Percentiles rank a stretch among this genome's conserved stretches.
Conservation (phyloP, 2,888 invertebrate species). For the Lamproptera curius region DNA sequence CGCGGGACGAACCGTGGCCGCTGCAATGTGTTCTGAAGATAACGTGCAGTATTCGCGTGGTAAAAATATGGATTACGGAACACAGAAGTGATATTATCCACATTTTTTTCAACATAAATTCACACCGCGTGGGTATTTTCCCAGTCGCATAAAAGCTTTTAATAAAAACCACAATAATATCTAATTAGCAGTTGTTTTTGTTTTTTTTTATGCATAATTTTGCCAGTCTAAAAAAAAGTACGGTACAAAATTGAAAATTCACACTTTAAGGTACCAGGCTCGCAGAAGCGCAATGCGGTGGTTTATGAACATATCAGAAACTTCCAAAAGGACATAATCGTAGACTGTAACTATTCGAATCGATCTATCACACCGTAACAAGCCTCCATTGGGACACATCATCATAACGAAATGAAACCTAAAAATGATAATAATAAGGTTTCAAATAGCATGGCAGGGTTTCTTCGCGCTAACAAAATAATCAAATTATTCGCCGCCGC, state of each 20-base stretch:
- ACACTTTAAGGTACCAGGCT: not conserved
- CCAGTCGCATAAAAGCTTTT: too few species aligned
- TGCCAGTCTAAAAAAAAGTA: too few species aligned
- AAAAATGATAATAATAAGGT: slow-evolving; percentile 17
- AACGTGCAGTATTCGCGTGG: too few species aligned
- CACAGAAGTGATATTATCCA: too few species aligned
- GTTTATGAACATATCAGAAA: slow-evolving; percentile 4
- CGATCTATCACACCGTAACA: slow-evolving; percentile 14
- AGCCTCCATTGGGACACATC: not conserved
- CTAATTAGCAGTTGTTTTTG: too few species aligned
- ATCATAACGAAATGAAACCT: slow-evolving; percentile 19
- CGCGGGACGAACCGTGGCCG: too few species aligned
- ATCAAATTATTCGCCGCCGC: slow-evolving; percentile 31
- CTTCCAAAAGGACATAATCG: slow-evolving; percentile 21
- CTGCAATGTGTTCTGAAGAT: too few species aligned
- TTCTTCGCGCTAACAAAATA: slow-evolving; percentile 24
- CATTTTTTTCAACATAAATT: not conserved
- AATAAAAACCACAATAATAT: too few species aligned
- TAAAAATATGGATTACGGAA: too few species aligned
- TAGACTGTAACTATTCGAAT: slow-evolving; percentile 5
- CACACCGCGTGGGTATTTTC: too few species aligned
- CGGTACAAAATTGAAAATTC: too few species aligned
- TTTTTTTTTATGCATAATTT: too few species aligned
- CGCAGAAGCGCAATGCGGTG: not conserved
- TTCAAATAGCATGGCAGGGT: not conserved